Evolutionary conservation across 1,140 invertebrate species (phyloP), one percentile per base, ranked within the genome.

Genomic region (Penaeus indicus): DNA sequence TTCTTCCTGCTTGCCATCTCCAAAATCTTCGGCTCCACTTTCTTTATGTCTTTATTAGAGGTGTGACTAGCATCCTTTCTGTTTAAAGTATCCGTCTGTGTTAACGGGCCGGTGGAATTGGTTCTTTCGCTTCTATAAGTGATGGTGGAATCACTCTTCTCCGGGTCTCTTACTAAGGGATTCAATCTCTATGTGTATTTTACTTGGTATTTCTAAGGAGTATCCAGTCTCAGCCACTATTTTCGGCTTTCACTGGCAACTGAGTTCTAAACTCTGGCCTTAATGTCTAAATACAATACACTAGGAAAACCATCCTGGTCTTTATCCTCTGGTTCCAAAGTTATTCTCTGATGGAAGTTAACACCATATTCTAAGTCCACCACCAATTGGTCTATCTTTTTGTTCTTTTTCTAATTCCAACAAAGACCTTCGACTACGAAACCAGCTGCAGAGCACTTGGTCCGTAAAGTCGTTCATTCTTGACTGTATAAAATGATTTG

Each of bases 231-330:
- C 21, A 84, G 67, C n/a, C 69, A n/a, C 11, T 47, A 64, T 67
- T 88, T 27, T 81, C n/a, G n/a, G 80, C 60, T 89, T n/a, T 91
- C 32, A 96, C 95, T 1, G 96, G 95, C 72, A 97, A 92, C 92
- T 97, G 97, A 3, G 96, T 96, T 13, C 96, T 94, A 92, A 97
- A 97, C 92, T 97, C 96, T 1, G 96, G 96, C 90, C 96, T 94
- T 78, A 97, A 92, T 97, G 96, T 93, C 96, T 94, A 83, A 97
- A 93, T 21, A n/a, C n/a, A n/a, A n/a, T n/a, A 97, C 96, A 90
- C 89, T 91, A 77, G 83, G 89, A 77, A 91, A 87, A 38, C 89
- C 89, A 64, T 90, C 78, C 21, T 90, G 80, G 64, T 78, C 81
- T 25, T 86, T 89, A 13, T 78, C 77, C 47, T 91, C 91, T 27